Conservation (phyloP, 2,797 vertebrate genomes). For the Garrulus glandarius region DNA sequence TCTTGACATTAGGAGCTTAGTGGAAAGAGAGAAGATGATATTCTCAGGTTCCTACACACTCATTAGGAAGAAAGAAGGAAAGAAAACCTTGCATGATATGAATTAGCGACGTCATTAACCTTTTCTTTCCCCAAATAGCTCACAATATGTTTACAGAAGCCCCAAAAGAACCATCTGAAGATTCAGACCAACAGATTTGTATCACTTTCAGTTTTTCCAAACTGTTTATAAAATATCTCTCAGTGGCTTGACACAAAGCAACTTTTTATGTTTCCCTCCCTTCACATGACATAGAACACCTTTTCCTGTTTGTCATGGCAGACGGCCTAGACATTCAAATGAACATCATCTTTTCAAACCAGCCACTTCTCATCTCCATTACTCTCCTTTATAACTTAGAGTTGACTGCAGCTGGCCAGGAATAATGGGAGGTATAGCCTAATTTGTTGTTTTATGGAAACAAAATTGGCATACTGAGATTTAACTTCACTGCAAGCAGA, state of each 20-base stretch:
- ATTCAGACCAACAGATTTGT: constrained; percentile 28
- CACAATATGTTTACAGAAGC: constrained; percentile 16
- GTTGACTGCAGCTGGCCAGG: neutral
- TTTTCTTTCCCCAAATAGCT: constrained; percentile 21
- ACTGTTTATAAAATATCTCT: constrained; percentile 33
- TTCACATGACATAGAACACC: constrained; percentile 12
- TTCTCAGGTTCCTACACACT: constrained; percentile 23
- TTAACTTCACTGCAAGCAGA: neutral
- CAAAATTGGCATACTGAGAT: neutral
- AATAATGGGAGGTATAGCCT: neutral
- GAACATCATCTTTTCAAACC: constrained; percentile 1
- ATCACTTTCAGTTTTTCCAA: constrained; percentile 45
- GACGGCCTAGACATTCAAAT: neutral
- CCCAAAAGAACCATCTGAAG: neutral
- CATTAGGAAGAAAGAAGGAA: constrained; percentile 39
- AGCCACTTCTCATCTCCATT: neutral
- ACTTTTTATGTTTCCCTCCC: constrained; percentile 11
- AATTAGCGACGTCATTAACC: constrained; percentile 26
- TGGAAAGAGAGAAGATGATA: constrained; percentile 34
- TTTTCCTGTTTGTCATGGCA: neutral
- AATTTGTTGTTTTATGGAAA: neutral
- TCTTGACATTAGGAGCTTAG: constrained; percentile 58
- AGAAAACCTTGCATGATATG: neutral
- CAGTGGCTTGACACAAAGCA: constrained; percentile 3
- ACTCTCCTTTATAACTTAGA: neutral